phyloP scores from a whole-genome alignment of 2,113 vertebrate genomes.

The Pampusana beccarii region DNA sequence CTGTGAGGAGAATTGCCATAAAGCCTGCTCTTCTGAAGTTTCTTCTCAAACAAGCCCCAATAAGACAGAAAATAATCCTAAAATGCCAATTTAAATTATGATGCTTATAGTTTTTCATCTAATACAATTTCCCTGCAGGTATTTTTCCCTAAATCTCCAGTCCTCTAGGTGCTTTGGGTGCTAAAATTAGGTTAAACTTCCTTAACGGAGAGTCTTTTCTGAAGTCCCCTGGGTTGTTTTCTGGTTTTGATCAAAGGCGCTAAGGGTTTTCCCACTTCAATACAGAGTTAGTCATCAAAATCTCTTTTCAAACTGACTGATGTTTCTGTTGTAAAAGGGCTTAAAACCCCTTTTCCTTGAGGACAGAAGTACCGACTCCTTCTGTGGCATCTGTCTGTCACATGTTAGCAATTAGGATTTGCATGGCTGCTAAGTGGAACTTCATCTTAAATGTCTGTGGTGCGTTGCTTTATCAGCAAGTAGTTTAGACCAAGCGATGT shows the following conservation, averaged over 20 bases:
- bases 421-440: background rate
- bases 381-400: background rate
- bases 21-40: background rate
- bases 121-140: background rate
- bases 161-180: background rate
- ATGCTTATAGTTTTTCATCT: background rate
- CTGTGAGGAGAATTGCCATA: background rate
- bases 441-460: background rate
- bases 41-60: background rate
- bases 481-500: background rate
- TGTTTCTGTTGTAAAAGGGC: background rate
- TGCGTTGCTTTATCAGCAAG: background rate
- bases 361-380: background rate
- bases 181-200: constrained; percentile 2
- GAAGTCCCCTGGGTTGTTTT: constrained; percentile 1
- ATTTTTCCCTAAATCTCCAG: background rate
- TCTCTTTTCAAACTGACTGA: background rate
- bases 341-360: constrained; percentile 8
- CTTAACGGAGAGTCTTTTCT: background rate
- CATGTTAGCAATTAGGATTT: background rate
- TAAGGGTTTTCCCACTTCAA: background rate
- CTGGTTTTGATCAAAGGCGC: constrained; percentile 2
- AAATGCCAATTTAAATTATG: background rate
- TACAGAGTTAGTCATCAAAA: background rate
- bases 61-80: background rate